Evolutionary conservation across 2,113 vertebrate genomes (phyloP), one percentile per base, ranked within the genome.

Genomic region (Abramis brama): DNA sequence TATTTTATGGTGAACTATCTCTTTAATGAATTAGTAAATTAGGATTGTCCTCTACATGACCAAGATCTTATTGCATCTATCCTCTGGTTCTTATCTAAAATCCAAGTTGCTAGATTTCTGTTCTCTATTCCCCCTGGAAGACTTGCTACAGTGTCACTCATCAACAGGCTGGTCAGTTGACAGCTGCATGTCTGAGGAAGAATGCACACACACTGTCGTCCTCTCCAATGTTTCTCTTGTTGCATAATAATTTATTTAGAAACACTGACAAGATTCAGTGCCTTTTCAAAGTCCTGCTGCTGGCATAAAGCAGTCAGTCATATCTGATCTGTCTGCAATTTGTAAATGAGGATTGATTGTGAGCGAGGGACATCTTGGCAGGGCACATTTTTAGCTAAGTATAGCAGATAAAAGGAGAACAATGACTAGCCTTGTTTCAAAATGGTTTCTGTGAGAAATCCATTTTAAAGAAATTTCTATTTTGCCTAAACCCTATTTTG

Each of bases 161-260:
- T 84, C 59, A 86, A 64, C 80, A 64, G 11, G 6, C 84, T 66
- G 84, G 80, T 66, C 79, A 77, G 71, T 62, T 23, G 27, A n/a
- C 47, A 81, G 77, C 75, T 79, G 23, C 11, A 60, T 55, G n/a
- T 68, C 62, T 36, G 15, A 57, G 45, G 59, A 76, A 59, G 55
- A 68, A 55, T 85, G 64, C 4, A 21, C 71, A 25, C 81, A 19
- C 9, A 25, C 45, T 45, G 57, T 45, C 45, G 23, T 36, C 25
- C 13, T 43, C 43, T 47, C 36, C 30, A 0, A n/a, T 80, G 15
- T 43, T 79, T 43, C 27, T 50, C 25, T 57, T 55, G 43, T 68
- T 85, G 27, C 73, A 52, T 66, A 68, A 75, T 64, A 17, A n/a
- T 79, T 6, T 55, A 19, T 39, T 39, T 23, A 13, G 25, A 19